Base-by-base conservation (phyloP, 64 coral and sea anemone species). In the Porites lutea region DNA sequence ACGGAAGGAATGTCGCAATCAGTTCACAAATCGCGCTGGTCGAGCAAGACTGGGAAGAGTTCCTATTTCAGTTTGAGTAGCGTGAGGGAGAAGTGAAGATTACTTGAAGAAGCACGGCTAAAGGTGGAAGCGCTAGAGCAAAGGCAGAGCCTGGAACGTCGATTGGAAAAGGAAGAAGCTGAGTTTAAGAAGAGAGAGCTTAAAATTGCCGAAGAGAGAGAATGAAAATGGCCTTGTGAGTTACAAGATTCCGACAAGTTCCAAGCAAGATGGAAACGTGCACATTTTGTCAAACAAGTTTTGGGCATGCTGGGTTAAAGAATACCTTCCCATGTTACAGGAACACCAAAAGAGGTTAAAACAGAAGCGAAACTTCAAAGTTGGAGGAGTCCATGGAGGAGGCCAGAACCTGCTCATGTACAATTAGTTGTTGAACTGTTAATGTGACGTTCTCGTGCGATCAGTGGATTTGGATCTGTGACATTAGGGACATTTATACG, bases 271-370 rank as follows among this genome's bases (percentile, higher is more conserved):
- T 88, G 86, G 92, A 87, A 92, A 77, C 46, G 91, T 73, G 58
- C 74, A 88, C 76, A 27, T 78, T 74, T 77, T 93, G 74, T 74
- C 84, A 46, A 81, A 93, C 74, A 63, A 88, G 52, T 88, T 88
- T 82, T 93, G 92, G 84, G 19, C 18, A 58, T 61, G 90, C 64
- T 87, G 81, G 72, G 84, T 82, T 69, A 74, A 76, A 54, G 90
- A 92, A 76, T 87, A 92, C 76, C 73, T 92, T 27, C 82, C 82
- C 51, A 87, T 77, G 71, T 79, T 88, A 60, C 92, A 88, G 76
- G 76, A 93, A 89, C 49, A 27, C 64, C 86, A 88, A 49, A 88
- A 93, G 79, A 88, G 92, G 86, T 43, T 93, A 49, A 77, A 88
- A n/a, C 64, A 81, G 51, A 93, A 69, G 57, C 75, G 22, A 48